phyloP scores from a whole-genome alignment of 2,797 vertebrate genomes.

The Emys orbicularis region DNA sequence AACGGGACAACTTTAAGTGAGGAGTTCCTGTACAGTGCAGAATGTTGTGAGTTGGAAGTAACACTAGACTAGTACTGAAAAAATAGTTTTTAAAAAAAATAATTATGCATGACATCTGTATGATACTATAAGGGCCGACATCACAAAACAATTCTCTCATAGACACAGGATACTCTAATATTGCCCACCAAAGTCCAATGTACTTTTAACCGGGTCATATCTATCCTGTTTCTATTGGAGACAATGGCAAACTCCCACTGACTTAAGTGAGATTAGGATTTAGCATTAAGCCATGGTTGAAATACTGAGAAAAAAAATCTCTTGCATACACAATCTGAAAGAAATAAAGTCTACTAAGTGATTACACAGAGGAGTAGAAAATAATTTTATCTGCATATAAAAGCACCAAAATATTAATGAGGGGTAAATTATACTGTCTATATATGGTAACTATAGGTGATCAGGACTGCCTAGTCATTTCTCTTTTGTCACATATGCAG shows the following conservation, averaged over 20 bases:
- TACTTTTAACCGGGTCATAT: background rate
- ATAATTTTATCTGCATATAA: slow-evolving; percentile 70
- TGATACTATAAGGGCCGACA: slow-evolving; percentile 7
- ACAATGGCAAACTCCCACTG: background rate
- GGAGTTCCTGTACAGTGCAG: no score
- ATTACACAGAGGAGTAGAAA: slow-evolving; percentile 44
- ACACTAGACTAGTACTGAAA: background rate
- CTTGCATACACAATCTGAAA: slow-evolving; percentile 25
- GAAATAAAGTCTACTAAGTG: slow-evolving; percentile 56
- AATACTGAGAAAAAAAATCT: background rate
- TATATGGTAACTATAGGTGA: slow-evolving; percentile 45
- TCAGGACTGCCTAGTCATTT: slow-evolving; percentile 60
- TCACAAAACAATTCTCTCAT: slow-evolving; percentile 42
- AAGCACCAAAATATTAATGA: slow-evolving; percentile 50
- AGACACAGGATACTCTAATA: slow-evolving; percentile 39
- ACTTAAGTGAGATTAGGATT: slow-evolving; percentile 31
- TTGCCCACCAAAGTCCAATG: slow-evolving; percentile 24
- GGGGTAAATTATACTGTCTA: slow-evolving; percentile 45
- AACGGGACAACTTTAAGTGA: no score
- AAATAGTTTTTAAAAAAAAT: slow-evolving; percentile 16
- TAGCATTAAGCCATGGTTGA: slow-evolving; percentile 29
- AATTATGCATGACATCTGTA: background rate
- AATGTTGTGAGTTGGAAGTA: no score
- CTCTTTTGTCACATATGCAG: slow-evolving; percentile 61
- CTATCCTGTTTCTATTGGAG: background rate